phyloP scores from a whole-genome alignment of 2,797 vertebrate species.

The Sarcoramphus papa region DNA sequence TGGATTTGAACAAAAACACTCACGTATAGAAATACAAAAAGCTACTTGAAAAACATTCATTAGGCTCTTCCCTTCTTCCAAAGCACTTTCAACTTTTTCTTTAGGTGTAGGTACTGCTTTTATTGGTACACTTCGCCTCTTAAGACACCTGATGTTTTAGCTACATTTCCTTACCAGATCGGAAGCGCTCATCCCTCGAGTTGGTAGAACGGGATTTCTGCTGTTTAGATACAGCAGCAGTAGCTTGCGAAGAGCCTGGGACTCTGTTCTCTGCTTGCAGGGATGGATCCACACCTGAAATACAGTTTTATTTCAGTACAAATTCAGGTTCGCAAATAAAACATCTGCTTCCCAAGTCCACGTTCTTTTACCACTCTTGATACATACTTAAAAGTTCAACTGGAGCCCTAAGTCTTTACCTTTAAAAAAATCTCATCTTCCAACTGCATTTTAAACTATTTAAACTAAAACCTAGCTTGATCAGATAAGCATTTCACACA shows the following conservation, averaged over 20 bases:
- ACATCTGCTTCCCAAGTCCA: background rate
- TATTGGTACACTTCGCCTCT: background rate
- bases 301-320: background rate
- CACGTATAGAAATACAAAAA: background rate
- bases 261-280: constrained; percentile 85
- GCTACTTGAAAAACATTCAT: background rate
- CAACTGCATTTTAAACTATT: background rate
- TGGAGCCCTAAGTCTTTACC: background rate
- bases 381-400: background rate
- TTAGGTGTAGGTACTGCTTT: background rate
- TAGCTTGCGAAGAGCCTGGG: constrained; percentile 76
- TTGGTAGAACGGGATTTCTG: constrained; percentile 84
- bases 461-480: background rate
- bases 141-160: background rate
- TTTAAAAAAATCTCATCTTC: background rate
- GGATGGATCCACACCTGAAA: constrained; percentile 89
- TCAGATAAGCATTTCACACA: background rate
- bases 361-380: background rate
- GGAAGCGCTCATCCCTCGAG: constrained; percentile 91
- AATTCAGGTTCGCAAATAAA: background rate
- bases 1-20: background rate
- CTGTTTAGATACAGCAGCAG: constrained; percentile 74
- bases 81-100: background rate
- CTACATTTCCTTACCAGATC: constrained; percentile 82
- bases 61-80: background rate